Evolutionary conservation across 2,888 invertebrate species (phyloP), one percentile per base, ranked within the genome.

Genomic region (Platycnemis pennipes): DNA sequence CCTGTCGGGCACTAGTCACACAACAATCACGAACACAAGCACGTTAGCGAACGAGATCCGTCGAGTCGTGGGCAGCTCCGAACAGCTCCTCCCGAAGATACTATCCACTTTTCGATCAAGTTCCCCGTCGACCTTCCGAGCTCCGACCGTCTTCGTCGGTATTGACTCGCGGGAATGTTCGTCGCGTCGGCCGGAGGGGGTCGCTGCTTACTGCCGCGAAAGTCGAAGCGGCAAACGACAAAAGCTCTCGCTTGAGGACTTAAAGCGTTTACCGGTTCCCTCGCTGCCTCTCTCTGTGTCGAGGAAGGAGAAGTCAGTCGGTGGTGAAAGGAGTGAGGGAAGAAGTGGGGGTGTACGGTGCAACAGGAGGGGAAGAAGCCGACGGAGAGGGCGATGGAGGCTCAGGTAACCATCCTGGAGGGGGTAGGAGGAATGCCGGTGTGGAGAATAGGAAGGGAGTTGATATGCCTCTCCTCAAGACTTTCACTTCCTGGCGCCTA

Each of bases 231-330:
- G n/a, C n/a, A n/a, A n/a, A n/a, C n/a, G n/a, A n/a, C n/a, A n/a
- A n/a, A n/a, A n/a, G n/a, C 49, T 49, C 49, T 49, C 49, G 49
- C 11, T 16, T 49, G n/a, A n/a, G n/a, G n/a, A 63, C 63, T 3
- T 26, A 63, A 63, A 16, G 77, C 77, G 77, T 77, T 77, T 77
- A 77, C 77, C 77, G 77, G 77, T 77, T 77, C 77, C 26, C 37
- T 77, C 26, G 8, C 11, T 22, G n/a, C 26, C n/a, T 22, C 26
- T 7, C 37, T 77, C 19, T 31, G 77, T n/a, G 31, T 31, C 37
- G 31, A 31, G 69, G 31, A 13, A 7, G 31, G 69, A 8, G 8
- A 31, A 31, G 31, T 31, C 7, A 8, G 69, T 8, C 5, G 63
- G 1, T 26, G 63, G 31, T 69, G 69, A 69, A 69, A 69, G 69